A percentile compares a stretch with the other conserved stretches of the same genome.
phyloP scores from a whole-genome alignment of 2,797 vertebrate genomes.

The Sylvia borin region DNA sequence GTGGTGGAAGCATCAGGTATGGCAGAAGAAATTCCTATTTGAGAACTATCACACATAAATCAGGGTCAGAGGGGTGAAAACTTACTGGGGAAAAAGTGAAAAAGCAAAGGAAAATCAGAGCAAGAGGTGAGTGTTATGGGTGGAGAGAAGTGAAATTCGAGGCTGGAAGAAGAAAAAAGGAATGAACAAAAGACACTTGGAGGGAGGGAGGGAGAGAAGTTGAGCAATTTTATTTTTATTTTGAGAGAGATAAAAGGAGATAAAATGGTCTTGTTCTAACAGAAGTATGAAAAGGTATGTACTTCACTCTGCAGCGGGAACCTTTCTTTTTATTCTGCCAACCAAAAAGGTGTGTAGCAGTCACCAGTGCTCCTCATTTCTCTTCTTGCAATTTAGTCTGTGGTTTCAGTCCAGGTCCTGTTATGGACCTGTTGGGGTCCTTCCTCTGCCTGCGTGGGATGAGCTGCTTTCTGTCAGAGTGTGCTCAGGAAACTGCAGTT shows the following conservation, averaged over 20 bases:
- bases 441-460: neutral
- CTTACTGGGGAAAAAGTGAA: neutral
- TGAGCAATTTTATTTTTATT: neutral
- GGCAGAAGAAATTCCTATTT: constrained; percentile 1
- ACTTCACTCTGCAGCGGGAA: neutral
- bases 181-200: neutral
- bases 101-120: neutral
- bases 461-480: neutral
- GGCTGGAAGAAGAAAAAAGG: neutral
- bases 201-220: neutral
- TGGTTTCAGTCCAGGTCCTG: neutral
- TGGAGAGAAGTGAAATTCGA: neutral
- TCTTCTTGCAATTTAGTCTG: neutral
- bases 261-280: neutral
- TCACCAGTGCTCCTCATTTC: neutral
- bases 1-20: constrained; percentile 48
- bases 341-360: rapidly evolving
- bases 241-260: neutral
- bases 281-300: neutral
- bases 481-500: neutral
- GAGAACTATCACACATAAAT: neutral
- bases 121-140: neutral
- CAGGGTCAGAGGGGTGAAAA: neutral
- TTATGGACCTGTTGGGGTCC: neutral
- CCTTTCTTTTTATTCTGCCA: neutral